These are phyloP conservation scores for Takifugu bimaculatus DNA, from an alignment of 2,113 vertebrate genomes.

Conservation along the genomic window DNA sequence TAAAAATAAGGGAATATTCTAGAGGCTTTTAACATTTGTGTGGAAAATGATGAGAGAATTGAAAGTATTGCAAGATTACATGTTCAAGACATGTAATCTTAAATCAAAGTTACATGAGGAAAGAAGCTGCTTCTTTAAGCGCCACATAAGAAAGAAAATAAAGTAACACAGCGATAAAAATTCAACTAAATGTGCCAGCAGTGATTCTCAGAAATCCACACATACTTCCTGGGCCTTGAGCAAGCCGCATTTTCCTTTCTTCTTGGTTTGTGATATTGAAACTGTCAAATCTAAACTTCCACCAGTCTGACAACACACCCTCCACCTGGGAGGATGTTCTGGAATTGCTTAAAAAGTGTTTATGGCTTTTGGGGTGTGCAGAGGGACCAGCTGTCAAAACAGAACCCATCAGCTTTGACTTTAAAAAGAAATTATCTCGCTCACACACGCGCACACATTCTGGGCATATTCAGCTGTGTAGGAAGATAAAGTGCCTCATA, in stretches of 20 bases:
- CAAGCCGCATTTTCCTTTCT: neutral
- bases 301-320: conserved; percentile 12
- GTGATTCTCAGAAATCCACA: neutral
- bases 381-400: conserved; percentile 42
- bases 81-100: too few relatives aligned
- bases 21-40: too few relatives aligned
- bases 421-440: conserved; percentile 18
- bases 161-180: too few relatives aligned
- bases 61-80: too few relatives aligned
- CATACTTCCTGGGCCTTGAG: neutral
- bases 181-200: too few relatives aligned
- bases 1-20: too few relatives aligned
- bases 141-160: too few relatives aligned
- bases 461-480: conserved; percentile 10
- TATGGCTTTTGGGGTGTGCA: conserved; percentile 25
- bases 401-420: conserved; percentile 14
- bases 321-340: conserved; percentile 17
- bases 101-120: too few relatives aligned
- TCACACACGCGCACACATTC: neutral
- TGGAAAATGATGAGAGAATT: too few relatives aligned
- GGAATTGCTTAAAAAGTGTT: conserved; percentile 18
- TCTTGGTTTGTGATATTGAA: conserved; percentile 11
- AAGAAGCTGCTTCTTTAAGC: too few relatives aligned
- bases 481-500: conserved; percentile 8
- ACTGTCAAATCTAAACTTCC: conserved; percentile 30